Percentiles rank a stretch among this genome's conserved stretches.
phyloP scores from a whole-genome alignment of 2,888 invertebrate genomes.

The Yponomeuta evonymella region DNA sequence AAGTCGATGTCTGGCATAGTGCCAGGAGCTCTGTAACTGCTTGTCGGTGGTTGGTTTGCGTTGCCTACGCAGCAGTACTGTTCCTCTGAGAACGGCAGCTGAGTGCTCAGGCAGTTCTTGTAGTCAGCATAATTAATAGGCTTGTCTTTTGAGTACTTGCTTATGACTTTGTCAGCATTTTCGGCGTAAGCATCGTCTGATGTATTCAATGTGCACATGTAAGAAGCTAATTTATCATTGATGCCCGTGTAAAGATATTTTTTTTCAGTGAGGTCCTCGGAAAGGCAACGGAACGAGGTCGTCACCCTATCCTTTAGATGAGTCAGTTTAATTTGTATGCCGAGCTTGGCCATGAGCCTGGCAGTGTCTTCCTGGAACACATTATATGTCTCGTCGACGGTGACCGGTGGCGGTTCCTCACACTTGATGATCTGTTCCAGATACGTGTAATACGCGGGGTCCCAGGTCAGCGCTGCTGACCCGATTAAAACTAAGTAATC shows the following conservation, averaged over 20 bases:
- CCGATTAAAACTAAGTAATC: slow-evolving; percentile 56
- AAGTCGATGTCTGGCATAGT: slow-evolving; percentile 58
- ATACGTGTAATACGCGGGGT: slow-evolving; percentile 46
- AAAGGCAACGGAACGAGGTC: slow-evolving; percentile 57
- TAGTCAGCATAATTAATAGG: slow-evolving; percentile 53
- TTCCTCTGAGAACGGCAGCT: slow-evolving; percentile 51
- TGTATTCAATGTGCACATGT: slow-evolving; percentile 63
- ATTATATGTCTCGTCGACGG: slow-evolving; percentile 58
- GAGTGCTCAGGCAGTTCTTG: slow-evolving; percentile 59
- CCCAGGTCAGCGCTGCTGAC: slow-evolving; percentile 51
- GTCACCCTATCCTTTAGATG: slow-evolving; percentile 55
- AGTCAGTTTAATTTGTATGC: slow-evolving; percentile 56
- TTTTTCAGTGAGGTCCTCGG: slow-evolving; percentile 54
- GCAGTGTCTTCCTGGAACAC: slow-evolving; percentile 63
- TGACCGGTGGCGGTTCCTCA: slow-evolving; percentile 38
- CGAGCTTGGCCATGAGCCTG: slow-evolving; percentile 56
- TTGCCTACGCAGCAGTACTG: slow-evolving; percentile 53
- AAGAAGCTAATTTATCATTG: slow-evolving; percentile 62
- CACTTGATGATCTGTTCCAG: slow-evolving; percentile 44
- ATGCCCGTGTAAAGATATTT: slow-evolving; percentile 63
- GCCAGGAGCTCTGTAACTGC: slow-evolving; percentile 53
- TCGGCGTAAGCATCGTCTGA: slow-evolving; percentile 54
- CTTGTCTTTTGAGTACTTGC: slow-evolving; percentile 37
- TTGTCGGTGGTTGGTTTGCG: slow-evolving; percentile 60
- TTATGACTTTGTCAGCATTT: slow-evolving; percentile 54